Percentiles rank a stretch among this genome's conserved stretches.
Evolutionary conservation across 2,113 vertebrate genomes (phyloP).

Genomic region (Thryonomys swinderianus): DNA sequence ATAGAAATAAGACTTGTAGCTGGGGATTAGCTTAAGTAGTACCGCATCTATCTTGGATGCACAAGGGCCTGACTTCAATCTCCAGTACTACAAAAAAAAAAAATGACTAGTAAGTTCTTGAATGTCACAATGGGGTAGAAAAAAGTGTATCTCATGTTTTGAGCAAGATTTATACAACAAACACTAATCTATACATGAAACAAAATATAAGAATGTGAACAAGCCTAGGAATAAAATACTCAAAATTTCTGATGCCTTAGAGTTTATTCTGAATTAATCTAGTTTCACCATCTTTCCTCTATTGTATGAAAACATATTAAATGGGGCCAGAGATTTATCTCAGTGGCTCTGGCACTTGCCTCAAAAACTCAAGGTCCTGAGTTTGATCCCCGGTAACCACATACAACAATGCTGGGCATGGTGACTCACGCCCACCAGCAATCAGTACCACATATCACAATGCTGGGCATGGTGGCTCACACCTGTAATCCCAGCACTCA

Average conservation of each 20-base stretch:
- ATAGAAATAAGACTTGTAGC: not conserved
- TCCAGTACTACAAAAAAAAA: not conserved
- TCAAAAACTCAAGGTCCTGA: no score
- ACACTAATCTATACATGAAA: not conserved
- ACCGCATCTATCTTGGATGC: no score
- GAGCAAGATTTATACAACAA: not conserved
- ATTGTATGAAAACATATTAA: slow-evolving; percentile 18
- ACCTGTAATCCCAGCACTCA: no score
- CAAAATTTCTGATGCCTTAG: not conserved
- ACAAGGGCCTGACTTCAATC: no score
- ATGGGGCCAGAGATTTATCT: no score
- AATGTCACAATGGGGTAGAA: not conserved
- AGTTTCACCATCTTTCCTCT: not conserved
- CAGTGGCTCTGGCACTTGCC: no score
- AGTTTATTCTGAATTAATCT: slow-evolving; percentile 37
- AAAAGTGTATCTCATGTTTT: not conserved
- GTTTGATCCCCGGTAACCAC: no score
- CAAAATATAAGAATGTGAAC: not conserved
- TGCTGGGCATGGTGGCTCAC: no score
- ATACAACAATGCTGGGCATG: no score
- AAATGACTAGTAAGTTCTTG: not conserved
- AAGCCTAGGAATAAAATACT: not conserved
- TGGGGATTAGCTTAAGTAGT: no score
- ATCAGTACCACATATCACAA: no score
- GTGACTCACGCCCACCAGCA: no score